Base-by-base conservation (phyloP, 2,797 vertebrate genomes). In the Prionace glauca region DNA sequence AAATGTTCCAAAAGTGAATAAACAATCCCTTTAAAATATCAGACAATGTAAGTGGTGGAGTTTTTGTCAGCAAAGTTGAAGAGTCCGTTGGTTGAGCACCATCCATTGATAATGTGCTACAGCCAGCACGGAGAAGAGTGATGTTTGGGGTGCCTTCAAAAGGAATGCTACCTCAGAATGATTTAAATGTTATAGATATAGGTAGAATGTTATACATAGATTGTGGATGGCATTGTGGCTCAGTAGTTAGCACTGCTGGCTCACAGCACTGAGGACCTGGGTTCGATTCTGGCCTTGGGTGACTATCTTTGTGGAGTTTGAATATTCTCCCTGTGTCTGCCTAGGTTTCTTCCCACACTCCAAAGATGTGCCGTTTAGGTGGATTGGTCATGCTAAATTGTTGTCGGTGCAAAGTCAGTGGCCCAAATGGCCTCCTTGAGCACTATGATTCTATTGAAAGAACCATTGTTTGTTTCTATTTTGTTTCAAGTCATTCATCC, bases 401-500 rank as follows among this genome's bases (percentile, higher is more conserved):
- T 56, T 56, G 5, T 56, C 50, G 5, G 50, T 56, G 3, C 50
- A 56, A 4, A 4, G 2, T 56, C 50, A 7, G 4, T 56, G 50
- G 50, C 50, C 50, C 50, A 4, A 56, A 7, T 56, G 50, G 50
- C 50, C 50, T 56, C 50, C 50, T 56, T 56, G 3, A 56, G 50
- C 50, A 56, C 50, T 56, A 56, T 5, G 50, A 56, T 56, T 56
- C 50, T 56, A 56, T 56, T 50, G 16, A 69, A 94, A 26, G 32
- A 90, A 32, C 22, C 60, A 24, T 26, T 56, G 10, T 90, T 26
- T 56, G 10, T 90, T 26, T 32, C 7, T 32, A 12, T 32, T 95
- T 71, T 95, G 81, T 96, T 87, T 96, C 95, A 77, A 95, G 97
- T 36, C 0, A 0, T 96, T 97, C 96, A 95, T 97, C 95, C 96